These are phyloP conservation scores for Rhogogaster chlorosoma DNA, from an alignment of 2,888 invertebrate species.

Conservation along the genomic window DNA sequence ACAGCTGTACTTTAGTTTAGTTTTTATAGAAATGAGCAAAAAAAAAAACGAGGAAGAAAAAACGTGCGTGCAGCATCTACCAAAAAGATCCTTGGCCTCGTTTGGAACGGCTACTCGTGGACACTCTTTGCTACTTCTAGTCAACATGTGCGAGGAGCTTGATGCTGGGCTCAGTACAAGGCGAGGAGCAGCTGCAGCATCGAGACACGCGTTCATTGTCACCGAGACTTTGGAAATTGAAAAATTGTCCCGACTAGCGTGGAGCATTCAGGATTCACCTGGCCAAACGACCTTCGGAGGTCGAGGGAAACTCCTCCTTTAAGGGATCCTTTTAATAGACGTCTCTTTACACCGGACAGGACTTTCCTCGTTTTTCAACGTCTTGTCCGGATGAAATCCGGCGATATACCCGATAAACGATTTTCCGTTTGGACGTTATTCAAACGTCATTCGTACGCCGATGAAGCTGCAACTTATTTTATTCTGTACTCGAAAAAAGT, in stretches of 20 bases:
- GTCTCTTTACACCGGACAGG: neutral
- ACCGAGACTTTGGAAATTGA: conserved; percentile 76
- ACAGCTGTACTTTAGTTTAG: neutral
- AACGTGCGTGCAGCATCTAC: neutral
- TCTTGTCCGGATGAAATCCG: neutral
- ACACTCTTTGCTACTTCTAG: conserved; percentile 38
- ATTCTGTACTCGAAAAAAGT: neutral
- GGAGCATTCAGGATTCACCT: conserved; percentile 48
- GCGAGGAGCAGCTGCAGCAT: conserved; percentile 70
- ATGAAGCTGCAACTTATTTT: neutral
- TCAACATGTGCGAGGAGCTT: conserved; percentile 73
- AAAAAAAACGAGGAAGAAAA: neutral
- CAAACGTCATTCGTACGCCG: neutral
- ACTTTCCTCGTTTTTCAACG: conserved; percentile 20
- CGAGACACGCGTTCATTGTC: conserved; percentile 78
- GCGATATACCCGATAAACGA: conserved; percentile 15
- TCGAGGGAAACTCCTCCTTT: conserved; percentile 30
- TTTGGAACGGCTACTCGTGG: conserved; percentile 23
- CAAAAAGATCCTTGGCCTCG: conserved; percentile 43
- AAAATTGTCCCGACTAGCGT: conserved; percentile 69
- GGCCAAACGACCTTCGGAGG: conserved; percentile 41
- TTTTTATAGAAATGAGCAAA: neutral
- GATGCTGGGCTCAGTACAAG: conserved; percentile 1
- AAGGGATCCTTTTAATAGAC: conserved; percentile 41
- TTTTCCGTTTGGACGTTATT: neutral